Evolutionary conservation across 2,888 invertebrate genomes (phyloP), one percentile per base, ranked within the genome.

Genomic region (Ganaspis brasiliensis): DNA sequence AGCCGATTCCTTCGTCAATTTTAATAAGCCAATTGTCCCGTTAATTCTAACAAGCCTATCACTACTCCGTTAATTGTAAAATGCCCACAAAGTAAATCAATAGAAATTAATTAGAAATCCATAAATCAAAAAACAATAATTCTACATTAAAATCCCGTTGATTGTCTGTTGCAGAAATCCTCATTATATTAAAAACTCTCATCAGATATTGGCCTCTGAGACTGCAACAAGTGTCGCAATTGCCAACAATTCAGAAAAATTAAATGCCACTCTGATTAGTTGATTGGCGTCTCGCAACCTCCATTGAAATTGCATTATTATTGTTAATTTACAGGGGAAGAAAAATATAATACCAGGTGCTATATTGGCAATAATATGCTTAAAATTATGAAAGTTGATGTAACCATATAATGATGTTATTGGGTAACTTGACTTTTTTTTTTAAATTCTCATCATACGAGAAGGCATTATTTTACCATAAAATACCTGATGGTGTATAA

Each of bases 211-310:
- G 3, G 10, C 24, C 21, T 57, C 24, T 21, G 45, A 49, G 16
- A 16, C n/a, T 49, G 24, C 24, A 40, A 10, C 24, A 40, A 24
- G 21, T 40, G 21, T 63, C 14, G 61, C 14, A 63, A 63, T 40
- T 21, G 14, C 37, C 8, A 21, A 3, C 31, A 59, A 10, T 59
- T 21, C 16, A 21, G 37, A 63, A 61, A 63, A 63, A 63, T 63
- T 37, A 40, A 63, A 40, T 63, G 37, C 37, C 37, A 63, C 61
- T 35, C 61, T 40, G 61, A 63, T 63, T 63, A 63, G 61, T 61
- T 37, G 19, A 61, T 61, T 37, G 19, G 21, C 19, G 61, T 63
- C 61, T 63, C 31, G 14, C 21, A 63, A 63, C 19, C 37, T 37
- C 16, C 16, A 16, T 37, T 63, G 61, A 63, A 37, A 35, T 45